These are phyloP conservation scores for Stramonita haemastoma DNA, from an alignment of 2,888 invertebrate species.

Conservation along the genomic window DNA sequence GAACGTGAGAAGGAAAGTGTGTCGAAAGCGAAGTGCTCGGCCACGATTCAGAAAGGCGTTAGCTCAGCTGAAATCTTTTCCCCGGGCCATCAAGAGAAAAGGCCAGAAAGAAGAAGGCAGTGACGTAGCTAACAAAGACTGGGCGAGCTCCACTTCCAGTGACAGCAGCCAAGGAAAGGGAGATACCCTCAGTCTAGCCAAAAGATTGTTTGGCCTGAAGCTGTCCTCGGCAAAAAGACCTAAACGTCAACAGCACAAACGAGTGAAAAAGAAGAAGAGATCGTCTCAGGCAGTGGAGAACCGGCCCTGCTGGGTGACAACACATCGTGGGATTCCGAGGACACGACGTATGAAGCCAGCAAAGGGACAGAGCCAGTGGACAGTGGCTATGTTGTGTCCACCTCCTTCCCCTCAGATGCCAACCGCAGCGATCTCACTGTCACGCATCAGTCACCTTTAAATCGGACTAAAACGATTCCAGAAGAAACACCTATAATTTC, in stretches of 20 bases:
- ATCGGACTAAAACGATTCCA: background rate
- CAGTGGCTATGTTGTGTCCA: background rate
- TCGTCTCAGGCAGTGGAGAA: background rate
- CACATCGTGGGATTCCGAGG: conserved; percentile 8
- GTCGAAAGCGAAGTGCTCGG: background rate
- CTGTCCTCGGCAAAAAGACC: conserved; percentile 6
- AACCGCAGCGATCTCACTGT: background rate
- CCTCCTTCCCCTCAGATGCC: background rate
- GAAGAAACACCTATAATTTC: background rate
- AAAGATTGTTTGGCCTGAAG: conserved; percentile 8
- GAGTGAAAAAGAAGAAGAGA: background rate
- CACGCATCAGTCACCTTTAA: background rate
- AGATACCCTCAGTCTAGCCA: background rate
- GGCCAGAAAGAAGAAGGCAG: background rate
- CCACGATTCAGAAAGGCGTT: background rate
- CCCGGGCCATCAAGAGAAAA: background rate
- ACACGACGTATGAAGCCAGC: conserved; percentile 16
- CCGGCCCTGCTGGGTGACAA: background rate
- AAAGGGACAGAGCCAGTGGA: conserved; percentile 15
- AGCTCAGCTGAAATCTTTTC: background rate
- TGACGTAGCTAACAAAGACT: no score
- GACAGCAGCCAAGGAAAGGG: background rate
- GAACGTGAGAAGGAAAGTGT: background rate
- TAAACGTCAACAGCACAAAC: background rate
- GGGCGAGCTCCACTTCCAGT: background rate